Evolutionary conservation across 2,113 vertebrate genomes (phyloP), one percentile per base, ranked within the genome.

Genomic region (Spermophilus dauricus): DNA sequence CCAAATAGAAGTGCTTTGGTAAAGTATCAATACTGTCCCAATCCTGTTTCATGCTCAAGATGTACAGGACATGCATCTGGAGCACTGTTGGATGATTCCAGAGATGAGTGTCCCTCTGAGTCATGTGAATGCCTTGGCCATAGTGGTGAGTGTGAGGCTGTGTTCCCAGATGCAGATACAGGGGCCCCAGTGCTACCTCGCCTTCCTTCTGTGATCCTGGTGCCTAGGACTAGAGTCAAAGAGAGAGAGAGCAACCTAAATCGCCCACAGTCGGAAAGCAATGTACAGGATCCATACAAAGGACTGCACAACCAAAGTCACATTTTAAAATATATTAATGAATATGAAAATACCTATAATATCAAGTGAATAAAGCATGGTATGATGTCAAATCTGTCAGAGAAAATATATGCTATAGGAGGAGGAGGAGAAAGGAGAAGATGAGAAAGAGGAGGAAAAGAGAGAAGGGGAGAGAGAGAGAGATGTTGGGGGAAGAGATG

Each of bases 1-100:
- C 14, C 6, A 14, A 24, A 13, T 56, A 5, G 53, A 84, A 48
- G 78, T 32, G 42, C 14, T 73, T 69, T 75, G 28, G 65, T 51
- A 65, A 69, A 70, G 45, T 10, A 51, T 7, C 30, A 28, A 30
- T 28, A 80, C 9, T 8, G 10, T 12, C 13, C 22, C 17, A 42
- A 8, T 70, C 78, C 58, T 26, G 18, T 28, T 67, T 86, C 42
- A 61, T 70, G 30, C 10, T 24, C 73, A 56, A 18, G 34, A 58
- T 48, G 20, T 39, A 28, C 28, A 16, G n/a, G 76, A 30, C 17
- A 18, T 37, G 0, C 10, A 28, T 26, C 9, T 7, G 34, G 63
- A 30, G 1, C 5, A 1, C 8, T 1, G 9, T 8, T 42, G 48
- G 39, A 2, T 0, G 16, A 6, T 30, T 12, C 20, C 22, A 1